phyloP scores from a whole-genome alignment of 1,140 invertebrate species.

The Protaetia brevitarsis region DNA sequence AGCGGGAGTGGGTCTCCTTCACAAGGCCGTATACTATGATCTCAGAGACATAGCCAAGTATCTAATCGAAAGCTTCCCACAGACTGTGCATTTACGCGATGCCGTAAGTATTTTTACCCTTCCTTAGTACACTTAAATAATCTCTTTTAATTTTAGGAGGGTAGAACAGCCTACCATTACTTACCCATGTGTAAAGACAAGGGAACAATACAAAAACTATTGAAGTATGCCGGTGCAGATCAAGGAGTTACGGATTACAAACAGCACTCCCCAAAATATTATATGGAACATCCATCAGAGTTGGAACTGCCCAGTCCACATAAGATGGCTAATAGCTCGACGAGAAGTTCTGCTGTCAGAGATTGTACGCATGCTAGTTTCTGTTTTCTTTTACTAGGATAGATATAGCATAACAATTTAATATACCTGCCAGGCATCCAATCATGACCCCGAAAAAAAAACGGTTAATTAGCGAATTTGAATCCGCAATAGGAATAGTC shows the following conservation, averaged over 20 bases:
- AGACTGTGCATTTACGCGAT: constrained; percentile 70
- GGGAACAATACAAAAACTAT: constrained; percentile 59
- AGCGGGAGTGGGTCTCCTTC: constrained; percentile 69
- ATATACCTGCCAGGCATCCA: no score
- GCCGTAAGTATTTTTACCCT: constrained; percentile 57
- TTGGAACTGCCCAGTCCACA: constrained; percentile 58
- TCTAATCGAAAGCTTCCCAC: constrained; percentile 71
- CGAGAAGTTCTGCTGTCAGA: constrained; percentile 47
- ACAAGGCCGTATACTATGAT: constrained; percentile 77
- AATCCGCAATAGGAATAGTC: no score
- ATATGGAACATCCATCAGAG: constrained; percentile 58
- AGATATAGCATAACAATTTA: neutral
- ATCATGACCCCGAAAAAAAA: no score
- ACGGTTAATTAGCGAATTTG: no score
- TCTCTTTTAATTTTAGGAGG: constrained; percentile 58
- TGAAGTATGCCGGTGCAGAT: constrained; percentile 67
- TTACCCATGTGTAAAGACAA: constrained; percentile 65
- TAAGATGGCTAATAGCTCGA: constrained; percentile 45
- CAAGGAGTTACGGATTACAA: constrained; percentile 62
- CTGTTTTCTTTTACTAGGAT: neutral
- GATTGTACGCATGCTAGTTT: constrained; percentile 47
- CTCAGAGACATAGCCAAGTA: constrained; percentile 70
- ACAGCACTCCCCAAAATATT: constrained; percentile 68
- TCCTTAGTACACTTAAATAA: no score
- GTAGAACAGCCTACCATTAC: constrained; percentile 79